Percentiles rank a stretch among this genome's conserved stretches.
Evolutionary conservation across 2,888 invertebrate species (phyloP).

Genomic region (Nemotelus pantherinus): DNA sequence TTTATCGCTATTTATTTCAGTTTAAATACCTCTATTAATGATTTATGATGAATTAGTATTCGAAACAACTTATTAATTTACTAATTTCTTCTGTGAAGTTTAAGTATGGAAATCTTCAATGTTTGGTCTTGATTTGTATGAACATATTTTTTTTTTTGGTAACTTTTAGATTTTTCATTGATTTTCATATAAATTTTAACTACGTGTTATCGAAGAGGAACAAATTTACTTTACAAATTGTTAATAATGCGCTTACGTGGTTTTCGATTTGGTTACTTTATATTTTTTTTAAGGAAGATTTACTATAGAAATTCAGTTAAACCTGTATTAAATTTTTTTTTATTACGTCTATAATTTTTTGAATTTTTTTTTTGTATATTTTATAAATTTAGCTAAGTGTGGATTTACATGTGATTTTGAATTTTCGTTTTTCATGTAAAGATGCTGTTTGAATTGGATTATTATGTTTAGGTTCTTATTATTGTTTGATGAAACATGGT

Average conservation of each 20-base stretch:
- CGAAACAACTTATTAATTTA: too few species aligned
- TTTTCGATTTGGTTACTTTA: neutral
- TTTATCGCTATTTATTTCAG: too few species aligned
- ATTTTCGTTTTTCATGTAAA: neutral
- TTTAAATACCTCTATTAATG: too few species aligned
- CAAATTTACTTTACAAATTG: constrained; percentile 1
- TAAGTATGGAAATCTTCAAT: constrained; percentile 4
- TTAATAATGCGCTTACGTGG: neutral
- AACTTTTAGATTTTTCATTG: neutral
- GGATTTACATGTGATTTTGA: neutral
- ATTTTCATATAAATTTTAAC: neutral
- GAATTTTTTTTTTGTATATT: neutral
- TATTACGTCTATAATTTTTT: neutral
- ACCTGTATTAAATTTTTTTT: constrained; percentile 14
- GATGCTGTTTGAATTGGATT: too few species aligned
- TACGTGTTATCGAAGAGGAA: constrained; percentile 1
- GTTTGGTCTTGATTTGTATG: constrained; percentile 28
- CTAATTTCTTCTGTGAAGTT: too few species aligned
- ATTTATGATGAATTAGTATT: too few species aligned
- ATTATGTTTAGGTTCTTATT: neutral
- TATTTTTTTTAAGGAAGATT: constrained; percentile 10
- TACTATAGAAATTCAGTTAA: constrained; percentile 7
- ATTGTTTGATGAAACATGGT: neutral
- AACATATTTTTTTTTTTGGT: constrained; percentile 7
- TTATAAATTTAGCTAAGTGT: neutral